Base-by-base conservation (phyloP, 2,113 vertebrate genomes). In the Amia ocellicauda region DNA sequence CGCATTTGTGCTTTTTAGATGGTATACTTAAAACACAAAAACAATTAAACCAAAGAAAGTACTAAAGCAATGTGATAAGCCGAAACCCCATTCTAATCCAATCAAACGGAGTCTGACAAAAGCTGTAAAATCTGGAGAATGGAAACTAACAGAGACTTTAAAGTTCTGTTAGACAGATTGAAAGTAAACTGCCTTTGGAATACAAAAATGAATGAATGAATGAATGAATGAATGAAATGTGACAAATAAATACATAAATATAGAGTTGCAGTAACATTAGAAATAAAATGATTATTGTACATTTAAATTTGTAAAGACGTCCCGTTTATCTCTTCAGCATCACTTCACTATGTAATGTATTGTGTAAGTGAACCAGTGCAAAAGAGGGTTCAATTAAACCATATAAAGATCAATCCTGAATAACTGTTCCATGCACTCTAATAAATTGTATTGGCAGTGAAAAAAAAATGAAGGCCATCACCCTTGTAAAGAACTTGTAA, bases 1-100 rank as follows among this genome's bases (percentile, higher is more conserved):
- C 7, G 27, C n/a, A 41, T 23, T 36, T 80, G 78, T 78, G 74
- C 77, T 75, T 72, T 69, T 78, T 63, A 78, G 66, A 76, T 69
- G 63, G 71, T 61, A 69, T 74, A 76, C 75, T 82, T 28, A 40
- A 70, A 62, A 68, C 60, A 74, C 64, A 74, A 29, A 71, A 69
- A 61, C 58, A 11, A 40, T 73, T 64, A 71, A 77, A 72, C 77
- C 62, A 69, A 57, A 60, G 65, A 36, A 77, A 27, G 36, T 17
- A 23, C n/a, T 5, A 14, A 42, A 63, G 24, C 41, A 42, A 36
- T 22, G 41, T 42, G 19, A 20, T 58, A 10, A 40, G 56, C n/a
- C 4, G 29, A 40, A 41, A 29, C 29, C n/a, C 56, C 36, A 58
- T 58, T 58, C 56, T 14, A 36, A 11, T n/a, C n/a, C n/a, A n/a